phyloP scores from a whole-genome alignment of 1,140 invertebrate species.

The Marisa cornuarietis region DNA sequence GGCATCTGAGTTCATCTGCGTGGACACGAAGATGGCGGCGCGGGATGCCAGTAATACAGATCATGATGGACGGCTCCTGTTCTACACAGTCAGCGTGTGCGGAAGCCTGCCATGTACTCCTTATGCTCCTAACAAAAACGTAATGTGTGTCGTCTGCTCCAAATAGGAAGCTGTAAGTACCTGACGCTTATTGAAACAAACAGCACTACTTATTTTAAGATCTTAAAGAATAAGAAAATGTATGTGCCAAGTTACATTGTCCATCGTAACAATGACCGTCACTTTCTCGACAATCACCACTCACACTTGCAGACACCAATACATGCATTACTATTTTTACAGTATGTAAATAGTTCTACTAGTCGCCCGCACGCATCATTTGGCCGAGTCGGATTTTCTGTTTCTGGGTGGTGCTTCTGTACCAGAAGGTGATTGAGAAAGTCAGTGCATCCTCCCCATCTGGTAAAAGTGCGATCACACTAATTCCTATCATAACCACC shows the following conservation, averaged over 20 bases:
- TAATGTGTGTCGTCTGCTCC: slow-evolving; percentile 31
- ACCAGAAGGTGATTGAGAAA: background rate
- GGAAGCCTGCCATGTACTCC: slow-evolving; percentile 35
- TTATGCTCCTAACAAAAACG: slow-evolving; percentile 26
- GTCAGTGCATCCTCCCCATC: background rate
- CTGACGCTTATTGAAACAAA: too few species aligned
- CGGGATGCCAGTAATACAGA: slow-evolving; percentile 18
- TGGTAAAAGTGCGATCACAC: too few species aligned
- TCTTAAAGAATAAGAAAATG: too few species aligned
- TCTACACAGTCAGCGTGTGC: slow-evolving; percentile 25
- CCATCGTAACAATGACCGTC: too few species aligned
- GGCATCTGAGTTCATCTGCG: slow-evolving; percentile 33
- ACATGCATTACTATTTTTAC: too few species aligned
- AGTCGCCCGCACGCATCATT: background rate
- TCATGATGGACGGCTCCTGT: slow-evolving; percentile 38
- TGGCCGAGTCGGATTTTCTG: too few species aligned
- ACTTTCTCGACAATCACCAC: too few species aligned
- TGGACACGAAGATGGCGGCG: slow-evolving; percentile 37
- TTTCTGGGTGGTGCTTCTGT: background rate
- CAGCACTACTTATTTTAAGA: too few species aligned
- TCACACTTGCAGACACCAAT: too few species aligned
- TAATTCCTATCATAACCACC: too few species aligned
- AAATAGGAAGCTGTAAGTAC: background rate
- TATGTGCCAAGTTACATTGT: too few species aligned
- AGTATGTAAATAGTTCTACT: background rate